Evolutionary conservation across 2,113 vertebrate genomes (phyloP).

Genomic region (Oryzias celebensis): DNA sequence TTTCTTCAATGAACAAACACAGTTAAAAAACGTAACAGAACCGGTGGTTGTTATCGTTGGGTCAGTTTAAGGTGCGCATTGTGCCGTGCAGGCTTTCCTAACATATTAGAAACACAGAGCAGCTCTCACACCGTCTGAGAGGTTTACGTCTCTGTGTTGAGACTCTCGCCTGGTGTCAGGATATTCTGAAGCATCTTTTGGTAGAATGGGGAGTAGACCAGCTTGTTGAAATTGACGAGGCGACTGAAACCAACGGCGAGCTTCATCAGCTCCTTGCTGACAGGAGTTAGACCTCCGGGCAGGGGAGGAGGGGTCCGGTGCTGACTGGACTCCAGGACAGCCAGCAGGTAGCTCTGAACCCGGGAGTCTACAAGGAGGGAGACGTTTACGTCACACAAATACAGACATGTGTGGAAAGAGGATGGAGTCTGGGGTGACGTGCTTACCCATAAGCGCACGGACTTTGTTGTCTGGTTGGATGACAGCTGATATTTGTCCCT

Average conservation of each 20-base stretch:
- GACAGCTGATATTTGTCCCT: constrained; percentile 86
- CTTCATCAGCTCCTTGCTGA: constrained; percentile 89
- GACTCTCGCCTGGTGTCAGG: constrained; percentile 61
- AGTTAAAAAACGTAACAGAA: constrained; percentile 16
- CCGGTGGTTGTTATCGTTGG: background rate
- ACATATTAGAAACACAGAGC: background rate
- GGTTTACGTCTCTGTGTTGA: constrained; percentile 36
- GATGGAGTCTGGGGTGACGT: background rate
- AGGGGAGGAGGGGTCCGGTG: constrained; percentile 78
- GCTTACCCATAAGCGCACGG: constrained; percentile 87
- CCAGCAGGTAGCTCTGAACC: constrained; percentile 85
- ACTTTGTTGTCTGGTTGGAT: constrained; percentile 81
- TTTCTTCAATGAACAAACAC: constrained; percentile 30
- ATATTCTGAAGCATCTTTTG: constrained; percentile 84
- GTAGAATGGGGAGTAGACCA: constrained; percentile 96
- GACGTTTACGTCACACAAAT: background rate
- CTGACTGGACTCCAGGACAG: constrained; percentile 80
- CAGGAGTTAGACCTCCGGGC: constrained; percentile 86
- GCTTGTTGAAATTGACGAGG: constrained; percentile 95
- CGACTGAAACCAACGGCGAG: constrained; percentile 83
- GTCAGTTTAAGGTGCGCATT: constrained; percentile 17
- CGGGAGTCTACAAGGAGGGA: constrained; percentile 80
- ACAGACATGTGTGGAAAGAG: background rate
- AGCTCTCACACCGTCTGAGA: background rate
- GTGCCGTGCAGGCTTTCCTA: background rate